phyloP scores from a whole-genome alignment of 2,113 vertebrate species.

The Macaca fascicularis region DNA sequence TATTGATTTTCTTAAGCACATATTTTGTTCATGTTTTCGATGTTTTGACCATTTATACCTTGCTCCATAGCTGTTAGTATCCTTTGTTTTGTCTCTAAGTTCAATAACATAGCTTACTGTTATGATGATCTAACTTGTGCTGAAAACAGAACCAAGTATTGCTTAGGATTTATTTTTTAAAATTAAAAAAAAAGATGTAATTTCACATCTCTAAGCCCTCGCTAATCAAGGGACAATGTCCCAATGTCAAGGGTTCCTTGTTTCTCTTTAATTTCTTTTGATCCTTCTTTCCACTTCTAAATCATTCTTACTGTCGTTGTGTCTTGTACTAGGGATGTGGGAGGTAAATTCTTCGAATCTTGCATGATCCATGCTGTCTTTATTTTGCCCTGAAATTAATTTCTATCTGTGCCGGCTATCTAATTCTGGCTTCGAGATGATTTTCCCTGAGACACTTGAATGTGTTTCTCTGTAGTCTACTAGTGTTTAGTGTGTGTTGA shows the following conservation, averaged over 20 bases:
- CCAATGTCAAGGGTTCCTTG: not conserved
- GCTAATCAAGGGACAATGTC: not conserved
- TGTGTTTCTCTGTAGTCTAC: not conserved
- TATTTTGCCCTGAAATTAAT: conserved; percentile 47
- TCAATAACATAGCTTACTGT: not conserved
- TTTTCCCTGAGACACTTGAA: not conserved
- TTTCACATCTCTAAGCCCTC: not conserved
- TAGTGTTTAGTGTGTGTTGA: not conserved
- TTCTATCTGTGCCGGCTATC: not conserved
- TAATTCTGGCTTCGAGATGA: not conserved
- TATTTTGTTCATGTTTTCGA: not conserved
- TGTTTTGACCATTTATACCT: not conserved
- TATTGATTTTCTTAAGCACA: not conserved
- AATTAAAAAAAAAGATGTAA: not conserved
- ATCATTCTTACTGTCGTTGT: not conserved
- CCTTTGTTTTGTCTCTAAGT: not conserved
- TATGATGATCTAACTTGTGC: not conserved
- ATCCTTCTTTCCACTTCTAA: not conserved
- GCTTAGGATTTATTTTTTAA: not conserved
- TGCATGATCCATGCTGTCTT: not conserved
- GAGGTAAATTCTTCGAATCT: not conserved
- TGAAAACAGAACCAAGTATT: not conserved
- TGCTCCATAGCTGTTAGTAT: not conserved
- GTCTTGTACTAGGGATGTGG: not conserved
- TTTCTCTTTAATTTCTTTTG: conserved; percentile 31